Evolutionary conservation across 1,140 invertebrate genomes (phyloP).

Genomic region (Pseudomyrmex cubaensis): DNA sequence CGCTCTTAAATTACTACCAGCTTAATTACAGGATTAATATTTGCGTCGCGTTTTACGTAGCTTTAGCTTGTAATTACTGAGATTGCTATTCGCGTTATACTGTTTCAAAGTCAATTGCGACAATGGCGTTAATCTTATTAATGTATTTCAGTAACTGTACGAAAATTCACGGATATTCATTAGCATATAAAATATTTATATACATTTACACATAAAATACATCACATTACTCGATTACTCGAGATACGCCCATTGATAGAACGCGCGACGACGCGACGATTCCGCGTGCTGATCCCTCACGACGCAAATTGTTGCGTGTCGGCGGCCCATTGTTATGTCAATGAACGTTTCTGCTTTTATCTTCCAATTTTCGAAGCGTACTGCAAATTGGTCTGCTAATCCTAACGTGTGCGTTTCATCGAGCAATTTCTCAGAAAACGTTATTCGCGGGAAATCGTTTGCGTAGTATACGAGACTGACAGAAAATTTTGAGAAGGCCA

Average conservation of each 20-base stretch:
- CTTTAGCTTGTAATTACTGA: not conserved
- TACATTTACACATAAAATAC: no score
- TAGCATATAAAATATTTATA: conserved; percentile 37
- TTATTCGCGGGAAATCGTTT: conserved; percentile 64
- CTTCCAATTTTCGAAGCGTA: conserved; percentile 65
- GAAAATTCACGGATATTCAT: conserved; percentile 53
- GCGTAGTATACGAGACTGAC: conserved; percentile 60
- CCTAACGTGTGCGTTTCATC: conserved; percentile 61
- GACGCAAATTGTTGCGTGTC: conserved; percentile 68
- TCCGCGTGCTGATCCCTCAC: conserved; percentile 66
- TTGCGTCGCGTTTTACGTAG: conserved; percentile 16
- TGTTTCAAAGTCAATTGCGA: conserved; percentile 14
- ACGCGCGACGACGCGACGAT: conserved; percentile 67
- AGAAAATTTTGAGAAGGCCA: conserved; percentile 32
- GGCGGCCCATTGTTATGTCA: conserved; percentile 67
- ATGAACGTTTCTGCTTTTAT: conserved; percentile 69
- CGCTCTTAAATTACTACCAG: not conserved
- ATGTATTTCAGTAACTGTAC: not conserved
- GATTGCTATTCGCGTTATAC: not conserved
- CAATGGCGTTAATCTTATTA: conserved; percentile 34
- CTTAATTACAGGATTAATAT: conserved; percentile 3
- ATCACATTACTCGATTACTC: conserved; percentile 57
- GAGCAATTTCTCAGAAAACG: conserved; percentile 68
- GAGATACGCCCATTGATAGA: not conserved
- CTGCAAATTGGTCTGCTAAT: conserved; percentile 70